Evolutionary conservation across 2,888 invertebrate species (phyloP).

Genomic region (Drosophila differens): DNA sequence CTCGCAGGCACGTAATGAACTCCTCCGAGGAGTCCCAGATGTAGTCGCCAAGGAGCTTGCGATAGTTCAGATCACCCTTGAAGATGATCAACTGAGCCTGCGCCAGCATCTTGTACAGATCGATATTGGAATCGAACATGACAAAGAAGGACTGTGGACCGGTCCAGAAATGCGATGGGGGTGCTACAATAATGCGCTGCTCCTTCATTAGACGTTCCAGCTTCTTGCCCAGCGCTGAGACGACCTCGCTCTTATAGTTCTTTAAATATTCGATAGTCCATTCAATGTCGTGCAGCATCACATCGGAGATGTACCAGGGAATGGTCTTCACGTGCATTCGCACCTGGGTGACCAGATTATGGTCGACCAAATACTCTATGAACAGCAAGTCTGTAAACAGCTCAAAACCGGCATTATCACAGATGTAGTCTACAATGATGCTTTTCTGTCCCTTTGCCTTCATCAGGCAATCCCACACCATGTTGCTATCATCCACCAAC

Average conservation of each 20-base stretch:
- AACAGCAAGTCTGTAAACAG: slow-evolving; percentile 94
- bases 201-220: slow-evolving; percentile 87
- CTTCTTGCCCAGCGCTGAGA: slow-evolving; percentile 86
- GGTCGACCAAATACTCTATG: slow-evolving; percentile 91
- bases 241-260: slow-evolving; percentile 67
- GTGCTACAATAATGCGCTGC: slow-evolving; percentile 83
- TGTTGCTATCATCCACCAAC: slow-evolving; percentile 87
- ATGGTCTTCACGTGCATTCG: slow-evolving; percentile 94
- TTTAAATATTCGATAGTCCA: slow-evolving; percentile 88
- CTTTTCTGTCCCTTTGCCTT: slow-evolving; percentile 49
- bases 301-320: slow-evolving; percentile 99
- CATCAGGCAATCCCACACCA: slow-evolving; percentile 86
- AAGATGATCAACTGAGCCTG: slow-evolving; percentile 90
- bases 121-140: slow-evolving; percentile 90
- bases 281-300: slow-evolving; percentile 90
- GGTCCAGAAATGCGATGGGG: slow-evolving; percentile 94
- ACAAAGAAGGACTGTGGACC: slow-evolving; percentile 90
- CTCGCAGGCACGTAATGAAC: slow-evolving; percentile 86
- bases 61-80: slow-evolving; percentile 98
- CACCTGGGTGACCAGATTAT: slow-evolving; percentile 88
- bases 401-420: slow-evolving; percentile 98
- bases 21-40: slow-evolving; percentile 91
- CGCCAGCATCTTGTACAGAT: slow-evolving; percentile 90
- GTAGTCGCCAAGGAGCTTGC: slow-evolving; percentile 95
- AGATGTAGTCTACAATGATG: slow-evolving; percentile 90